A percentile compares a stretch with the other conserved stretches of the same genome.
Conservation (phyloP, 2,797 vertebrate genomes). For the Hydrophis major region DNA sequence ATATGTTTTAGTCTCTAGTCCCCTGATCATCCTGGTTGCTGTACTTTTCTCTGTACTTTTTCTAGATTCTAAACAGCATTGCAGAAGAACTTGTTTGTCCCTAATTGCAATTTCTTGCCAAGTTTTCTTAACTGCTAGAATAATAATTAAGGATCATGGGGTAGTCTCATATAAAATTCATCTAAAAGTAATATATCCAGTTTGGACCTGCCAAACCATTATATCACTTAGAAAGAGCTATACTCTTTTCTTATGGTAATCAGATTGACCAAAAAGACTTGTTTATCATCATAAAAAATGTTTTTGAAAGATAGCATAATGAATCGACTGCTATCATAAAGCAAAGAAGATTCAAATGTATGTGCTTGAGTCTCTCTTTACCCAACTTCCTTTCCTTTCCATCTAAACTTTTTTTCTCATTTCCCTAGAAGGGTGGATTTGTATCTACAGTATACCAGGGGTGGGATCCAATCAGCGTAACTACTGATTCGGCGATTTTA, state of each 20-base stretch:
- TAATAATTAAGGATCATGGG: not conserved
- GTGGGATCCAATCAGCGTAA: no score
- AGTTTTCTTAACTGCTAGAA: not conserved
- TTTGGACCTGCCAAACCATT: not conserved
- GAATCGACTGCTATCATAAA: not conserved
- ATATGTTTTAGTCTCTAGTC: no score
- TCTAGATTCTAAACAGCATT: not conserved
- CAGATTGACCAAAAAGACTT: not conserved
- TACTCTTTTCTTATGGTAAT: not conserved
- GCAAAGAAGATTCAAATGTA: not conserved
- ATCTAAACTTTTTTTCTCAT: not conserved
- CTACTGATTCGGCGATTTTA: no score
- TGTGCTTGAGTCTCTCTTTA: not conserved
- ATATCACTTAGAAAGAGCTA: not conserved
- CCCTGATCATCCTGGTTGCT: no score
- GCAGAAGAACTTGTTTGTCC: not conserved
- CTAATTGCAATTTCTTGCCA: not conserved
- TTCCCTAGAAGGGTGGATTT: not conserved
- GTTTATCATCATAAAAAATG: accelerated
- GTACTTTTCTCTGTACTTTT: no score
- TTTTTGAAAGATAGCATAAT: not conserved
- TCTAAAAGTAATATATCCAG: not conserved
- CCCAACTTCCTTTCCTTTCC: not conserved
- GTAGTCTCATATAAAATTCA: not conserved
- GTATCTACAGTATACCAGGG: not conserved